Evolutionary conservation across 2,113 vertebrate genomes (phyloP).

Genomic region (Rhinopomastus cyanomelas): DNA sequence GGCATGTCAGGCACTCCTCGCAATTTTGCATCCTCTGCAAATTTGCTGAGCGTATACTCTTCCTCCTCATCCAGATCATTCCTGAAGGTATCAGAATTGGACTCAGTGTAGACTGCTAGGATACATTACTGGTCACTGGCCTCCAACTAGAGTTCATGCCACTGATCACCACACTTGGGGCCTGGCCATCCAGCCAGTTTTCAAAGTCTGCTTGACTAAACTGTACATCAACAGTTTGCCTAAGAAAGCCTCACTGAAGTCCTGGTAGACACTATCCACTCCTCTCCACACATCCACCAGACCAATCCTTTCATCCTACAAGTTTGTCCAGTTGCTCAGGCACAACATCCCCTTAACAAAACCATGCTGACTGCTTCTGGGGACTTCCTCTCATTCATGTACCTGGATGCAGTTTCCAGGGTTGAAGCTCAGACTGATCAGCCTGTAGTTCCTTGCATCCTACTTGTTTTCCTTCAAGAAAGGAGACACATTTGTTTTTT

Average conservation of each 20-base stretch:
- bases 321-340: not conserved
- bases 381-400: not conserved
- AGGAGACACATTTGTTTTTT: not conserved
- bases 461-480: not conserved
- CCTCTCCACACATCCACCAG: not conserved
- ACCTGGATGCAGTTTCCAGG: not conserved
- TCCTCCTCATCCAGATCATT: not conserved
- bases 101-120: not conserved
- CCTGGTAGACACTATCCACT: not conserved
- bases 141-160: not conserved
- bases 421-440: not conserved
- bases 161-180: not conserved
- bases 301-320: not conserved
- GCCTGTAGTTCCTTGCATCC: not conserved
- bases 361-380: not conserved
- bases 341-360: not conserved
- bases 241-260: not conserved
- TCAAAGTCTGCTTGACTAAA: not conserved
- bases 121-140: not conserved
- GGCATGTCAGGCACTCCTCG: not conserved
- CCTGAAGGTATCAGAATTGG: not conserved
- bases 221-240: not conserved
- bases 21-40: not conserved
- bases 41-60: not conserved
- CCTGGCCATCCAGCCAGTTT: not conserved